A percentile compares a stretch with the other conserved stretches of the same genome.
Evolutionary conservation across 2,888 invertebrate species (phyloP).

Genomic region (Chamaedrilus cognettii): DNA sequence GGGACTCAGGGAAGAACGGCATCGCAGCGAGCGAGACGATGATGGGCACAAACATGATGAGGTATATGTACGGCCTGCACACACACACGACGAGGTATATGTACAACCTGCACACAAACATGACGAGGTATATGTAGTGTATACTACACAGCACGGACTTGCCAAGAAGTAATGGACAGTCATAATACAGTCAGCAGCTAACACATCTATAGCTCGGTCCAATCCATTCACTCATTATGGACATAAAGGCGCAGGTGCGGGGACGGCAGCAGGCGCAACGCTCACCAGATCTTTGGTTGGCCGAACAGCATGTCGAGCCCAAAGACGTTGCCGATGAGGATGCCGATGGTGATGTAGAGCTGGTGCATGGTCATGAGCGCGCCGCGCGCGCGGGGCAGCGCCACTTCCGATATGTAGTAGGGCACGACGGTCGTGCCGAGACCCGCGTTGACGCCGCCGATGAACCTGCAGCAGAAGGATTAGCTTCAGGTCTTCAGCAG

Average conservation of each 20-base stretch:
- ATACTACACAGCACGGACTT: too few relatives aligned
- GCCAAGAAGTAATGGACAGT: too few relatives aligned
- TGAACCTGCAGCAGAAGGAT: too few relatives aligned
- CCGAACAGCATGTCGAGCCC: constrained; percentile 91
- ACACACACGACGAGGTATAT: constrained; percentile 85
- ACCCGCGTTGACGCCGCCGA: constrained; percentile 72
- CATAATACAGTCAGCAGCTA: too few relatives aligned
- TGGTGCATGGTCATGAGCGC: constrained; percentile 85
- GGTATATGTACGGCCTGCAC: constrained; percentile 91
- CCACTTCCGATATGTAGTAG: constrained; percentile 87
- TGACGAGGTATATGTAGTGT: constrained; percentile 84
- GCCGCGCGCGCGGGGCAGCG: constrained; percentile 80
- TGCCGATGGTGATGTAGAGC: constrained; percentile 93
- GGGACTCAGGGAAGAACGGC: constrained; percentile 90
- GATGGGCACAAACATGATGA: constrained; percentile 88
- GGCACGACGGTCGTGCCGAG: constrained; percentile 85
- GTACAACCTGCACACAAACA: constrained; percentile 91
- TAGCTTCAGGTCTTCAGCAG: too few relatives aligned
- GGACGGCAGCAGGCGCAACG: too few relatives aligned
- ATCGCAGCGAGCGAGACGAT: constrained; percentile 85
- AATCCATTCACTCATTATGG: too few relatives aligned
- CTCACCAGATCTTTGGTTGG: constrained; percentile 23
- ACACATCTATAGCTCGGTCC: too few relatives aligned
- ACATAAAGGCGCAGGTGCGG: too few relatives aligned
- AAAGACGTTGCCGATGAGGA: constrained; percentile 84